A percentile compares a stretch with the other conserved stretches of the same genome.
phyloP scores from a whole-genome alignment of 30 jellyfish, hydroid and myxozoan species.

The Aurelia sp. region DNA sequence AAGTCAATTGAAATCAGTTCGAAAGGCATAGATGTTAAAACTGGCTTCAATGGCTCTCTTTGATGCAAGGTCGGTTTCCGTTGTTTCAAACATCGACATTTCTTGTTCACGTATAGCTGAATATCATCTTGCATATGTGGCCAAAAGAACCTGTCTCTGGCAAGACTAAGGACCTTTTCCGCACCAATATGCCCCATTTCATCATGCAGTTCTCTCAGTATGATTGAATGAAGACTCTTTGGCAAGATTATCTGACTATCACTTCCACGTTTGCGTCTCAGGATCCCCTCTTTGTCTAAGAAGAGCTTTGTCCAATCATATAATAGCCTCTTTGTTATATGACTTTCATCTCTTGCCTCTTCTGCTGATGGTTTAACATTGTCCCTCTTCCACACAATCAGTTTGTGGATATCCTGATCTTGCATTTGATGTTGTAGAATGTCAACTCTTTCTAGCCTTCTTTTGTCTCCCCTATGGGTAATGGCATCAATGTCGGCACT shows the following conservation, averaged over 20 bases:
- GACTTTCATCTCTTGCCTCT: slow-evolving; percentile 17
- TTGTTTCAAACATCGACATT: slow-evolving; percentile 49
- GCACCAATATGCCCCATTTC: too few relatives aligned
- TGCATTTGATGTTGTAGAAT: slow-evolving; percentile 29
- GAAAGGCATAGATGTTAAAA: slow-evolving; percentile 17
- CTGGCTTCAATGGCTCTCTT: slow-evolving; percentile 30
- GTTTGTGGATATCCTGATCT: too few relatives aligned
- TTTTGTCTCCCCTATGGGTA: background rate
- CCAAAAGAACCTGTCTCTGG: too few relatives aligned
- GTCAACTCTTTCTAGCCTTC: slow-evolving; percentile 1
- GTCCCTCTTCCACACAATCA: slow-evolving; percentile 1
- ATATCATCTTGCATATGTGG: slow-evolving; percentile 15
- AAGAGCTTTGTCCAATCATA: slow-evolving; percentile 18
- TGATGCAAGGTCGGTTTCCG: slow-evolving; percentile 16
- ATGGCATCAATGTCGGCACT: slow-evolving; percentile 12
- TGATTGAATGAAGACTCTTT: background rate
- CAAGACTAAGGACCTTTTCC: too few relatives aligned
- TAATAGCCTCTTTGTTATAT: slow-evolving; percentile 31
- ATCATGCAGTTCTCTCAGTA: too few relatives aligned
- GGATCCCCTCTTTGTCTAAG: slow-evolving; percentile 26
- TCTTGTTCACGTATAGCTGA: slow-evolving; percentile 8
- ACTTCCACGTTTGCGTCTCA: slow-evolving; percentile 23
- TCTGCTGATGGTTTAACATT: slow-evolving; percentile 26
- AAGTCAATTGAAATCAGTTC: slow-evolving; percentile 55
- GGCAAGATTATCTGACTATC: slow-evolving; percentile 8